phyloP scores from a whole-genome alignment of 2,888 invertebrate genomes.

The Tinea trinotella region DNA sequence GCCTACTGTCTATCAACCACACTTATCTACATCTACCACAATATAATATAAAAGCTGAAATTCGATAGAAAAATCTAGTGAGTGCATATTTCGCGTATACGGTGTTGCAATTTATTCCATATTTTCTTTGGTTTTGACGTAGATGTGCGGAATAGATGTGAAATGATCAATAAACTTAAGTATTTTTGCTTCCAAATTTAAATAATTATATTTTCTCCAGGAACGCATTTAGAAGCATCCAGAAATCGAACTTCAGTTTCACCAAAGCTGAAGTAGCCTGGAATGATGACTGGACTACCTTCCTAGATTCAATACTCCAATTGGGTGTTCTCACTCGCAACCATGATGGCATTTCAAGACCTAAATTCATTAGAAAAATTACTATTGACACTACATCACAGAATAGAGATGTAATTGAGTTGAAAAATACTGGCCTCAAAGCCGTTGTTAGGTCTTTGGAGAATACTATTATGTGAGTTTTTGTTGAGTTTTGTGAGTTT shows the following conservation, averaged over 20 bases:
- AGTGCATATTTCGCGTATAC: too few species aligned
- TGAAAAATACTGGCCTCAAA: constrained; percentile 17
- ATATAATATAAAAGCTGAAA: too few species aligned
- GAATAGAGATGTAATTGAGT: constrained; percentile 20
- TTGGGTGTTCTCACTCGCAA: constrained; percentile 76
- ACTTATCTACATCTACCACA: too few species aligned
- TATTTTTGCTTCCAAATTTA: too few species aligned
- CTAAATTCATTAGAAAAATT: constrained; percentile 50
- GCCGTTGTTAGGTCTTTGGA: constrained; percentile 24
- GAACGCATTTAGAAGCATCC: constrained; percentile 36
- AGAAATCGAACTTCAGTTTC: constrained; percentile 30
- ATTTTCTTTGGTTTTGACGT: too few species aligned
- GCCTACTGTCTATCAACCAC: too few species aligned
- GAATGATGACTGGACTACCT: constrained; percentile 84
- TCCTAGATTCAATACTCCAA: constrained; percentile 87
- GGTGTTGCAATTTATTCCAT: too few species aligned
- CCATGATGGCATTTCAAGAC: constrained; percentile 74
- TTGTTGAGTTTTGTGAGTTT: too few species aligned
- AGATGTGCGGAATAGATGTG: too few species aligned
- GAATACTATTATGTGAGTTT: constrained; percentile 32
- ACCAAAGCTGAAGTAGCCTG: constrained; percentile 63
- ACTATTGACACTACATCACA: constrained; percentile 32
- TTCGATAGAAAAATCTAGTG: too few species aligned
- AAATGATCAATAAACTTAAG: too few species aligned
- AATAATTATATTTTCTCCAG: constrained; percentile 28